A percentile compares a stretch with the other conserved stretches of the same genome.
Evolutionary conservation across 2,888 invertebrate genomes (phyloP).

Genomic region (Tachina lurida): DNA sequence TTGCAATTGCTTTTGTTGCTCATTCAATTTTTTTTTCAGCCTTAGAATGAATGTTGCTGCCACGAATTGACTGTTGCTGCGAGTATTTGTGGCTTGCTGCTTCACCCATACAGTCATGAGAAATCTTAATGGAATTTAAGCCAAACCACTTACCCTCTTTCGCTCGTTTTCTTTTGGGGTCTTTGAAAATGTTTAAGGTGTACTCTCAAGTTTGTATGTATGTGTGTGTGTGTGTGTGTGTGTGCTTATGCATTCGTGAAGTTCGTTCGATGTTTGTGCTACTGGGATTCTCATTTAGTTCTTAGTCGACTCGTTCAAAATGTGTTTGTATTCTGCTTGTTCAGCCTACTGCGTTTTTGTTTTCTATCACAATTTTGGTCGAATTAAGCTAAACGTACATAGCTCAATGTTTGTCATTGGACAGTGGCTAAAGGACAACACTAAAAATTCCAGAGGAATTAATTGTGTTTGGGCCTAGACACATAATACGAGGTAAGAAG

Average conservation of each 20-base stretch:
- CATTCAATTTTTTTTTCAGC: slow-evolving; percentile 50
- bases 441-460: no score
- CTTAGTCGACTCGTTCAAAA: slow-evolving; percentile 69
- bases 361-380: slow-evolving; percentile 42
- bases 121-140: slow-evolving; percentile 61
- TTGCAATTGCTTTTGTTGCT: slow-evolving; percentile 39
- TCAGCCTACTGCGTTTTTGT: background rate
- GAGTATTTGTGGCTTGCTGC: slow-evolving; percentile 11
- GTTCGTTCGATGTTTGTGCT: slow-evolving; percentile 73
- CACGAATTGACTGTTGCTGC: slow-evolving; percentile 17
- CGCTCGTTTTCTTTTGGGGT: slow-evolving; percentile 28
- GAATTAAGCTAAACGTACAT: slow-evolving; percentile 56
- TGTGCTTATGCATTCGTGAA: slow-evolving; percentile 14
- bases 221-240: background rate
- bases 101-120: slow-evolving; percentile 51
- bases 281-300: slow-evolving; percentile 79
- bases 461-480: no score
- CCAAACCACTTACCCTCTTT: slow-evolving; percentile 31
- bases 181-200: background rate
- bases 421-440: slow-evolving; percentile 10
- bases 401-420: slow-evolving; percentile 27
- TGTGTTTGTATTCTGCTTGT: slow-evolving; percentile 40
- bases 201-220: no score
- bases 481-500: no score
- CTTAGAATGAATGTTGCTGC: slow-evolving; percentile 43